Evolutionary conservation across 2,113 vertebrate species (phyloP), one percentile per base, ranked within the genome.

Genomic region (Galeopterus variegatus): DNA sequence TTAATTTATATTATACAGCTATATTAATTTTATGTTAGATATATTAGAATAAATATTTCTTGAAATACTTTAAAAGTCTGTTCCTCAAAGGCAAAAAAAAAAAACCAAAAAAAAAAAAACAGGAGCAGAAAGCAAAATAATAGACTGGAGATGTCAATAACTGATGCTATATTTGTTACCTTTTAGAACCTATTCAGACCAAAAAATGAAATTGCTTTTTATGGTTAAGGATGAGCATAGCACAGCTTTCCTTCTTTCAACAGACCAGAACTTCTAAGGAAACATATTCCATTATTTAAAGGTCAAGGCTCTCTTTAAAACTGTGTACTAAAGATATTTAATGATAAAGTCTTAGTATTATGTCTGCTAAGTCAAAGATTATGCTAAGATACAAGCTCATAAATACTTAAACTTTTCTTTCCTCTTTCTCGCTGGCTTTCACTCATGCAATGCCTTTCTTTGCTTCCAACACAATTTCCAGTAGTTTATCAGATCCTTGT

Each of bases 11-110:
- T 52, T 85, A 36, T 11, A 12, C 18, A 67, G 2, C n/a, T 90
- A 9, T 77, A 23, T 96, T 95, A 92, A 70, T 83, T 73, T 70
- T 87, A 95, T 95, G 88, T 85, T 98, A 7, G 90, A 96, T 97
- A 67, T 95, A 81, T 67, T 62, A 87, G 28, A 97, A 94, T 93
- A 84, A 96, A 96, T 56, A 90, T 83, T 98, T 97, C 90, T 90
- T 97, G 50, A 98, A 97, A 98, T 97, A 52, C 33, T 97, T 97
- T 96, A 33, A 76, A 96, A 94, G 64, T 95, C 80, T 97, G 13
- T 81, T 28, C 91, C 69, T 96, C 75, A 90, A 93, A 64, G 45
- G 28, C 97, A 96, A 96, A 79, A 48, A 11, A n/a, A 21, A 77
- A 79, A n/a, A n/a, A n/a, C n/a, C n/a, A n/a, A n/a, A n/a, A n/a